Evolutionary conservation across 2,797 vertebrate species (phyloP).

Genomic region (Crenichthys baileyi): DNA sequence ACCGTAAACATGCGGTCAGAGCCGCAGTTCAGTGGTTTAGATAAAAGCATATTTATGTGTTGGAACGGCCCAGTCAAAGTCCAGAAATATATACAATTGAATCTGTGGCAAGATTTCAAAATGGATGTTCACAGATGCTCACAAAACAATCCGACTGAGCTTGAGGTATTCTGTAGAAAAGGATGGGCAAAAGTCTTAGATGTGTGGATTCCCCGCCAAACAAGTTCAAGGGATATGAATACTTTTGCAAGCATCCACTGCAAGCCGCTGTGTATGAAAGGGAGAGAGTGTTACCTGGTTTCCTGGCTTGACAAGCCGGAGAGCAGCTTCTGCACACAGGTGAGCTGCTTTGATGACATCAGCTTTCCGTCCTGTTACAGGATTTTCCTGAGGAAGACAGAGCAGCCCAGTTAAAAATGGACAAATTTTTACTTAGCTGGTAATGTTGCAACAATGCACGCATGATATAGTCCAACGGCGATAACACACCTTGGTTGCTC

Average conservation of each 20-base stretch:
- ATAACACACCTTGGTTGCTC: slow-evolving; percentile 87
- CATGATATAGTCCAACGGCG: not conserved
- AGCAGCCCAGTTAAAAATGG: not conserved
- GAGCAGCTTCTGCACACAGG: slow-evolving; percentile 94
- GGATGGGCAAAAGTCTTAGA: not conserved
- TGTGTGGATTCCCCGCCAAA: not conserved
- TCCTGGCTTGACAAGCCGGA: slow-evolving; percentile 96
- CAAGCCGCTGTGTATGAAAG: not conserved
- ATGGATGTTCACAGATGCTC: too few species aligned
- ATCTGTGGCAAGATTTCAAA: not conserved
- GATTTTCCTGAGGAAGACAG: slow-evolving; percentile 82
- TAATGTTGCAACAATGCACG: not conserved
- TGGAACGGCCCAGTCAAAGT: not conserved
- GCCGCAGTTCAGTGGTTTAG: too few species aligned
- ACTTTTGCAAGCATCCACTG: not conserved
- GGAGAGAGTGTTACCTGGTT: slow-evolving; percentile 85
- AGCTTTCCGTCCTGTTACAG: slow-evolving; percentile 91
- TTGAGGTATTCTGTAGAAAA: not conserved
- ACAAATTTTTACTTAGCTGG: not conserved
- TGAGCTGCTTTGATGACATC: slow-evolving; percentile 95
- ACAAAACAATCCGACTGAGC: not conserved
- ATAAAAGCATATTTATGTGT: not conserved
- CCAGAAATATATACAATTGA: not conserved
- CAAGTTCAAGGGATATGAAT: not conserved
- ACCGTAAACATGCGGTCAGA: not conserved